Conservation (phyloP, 2,797 vertebrate species). For the Apogon talboti region DNA sequence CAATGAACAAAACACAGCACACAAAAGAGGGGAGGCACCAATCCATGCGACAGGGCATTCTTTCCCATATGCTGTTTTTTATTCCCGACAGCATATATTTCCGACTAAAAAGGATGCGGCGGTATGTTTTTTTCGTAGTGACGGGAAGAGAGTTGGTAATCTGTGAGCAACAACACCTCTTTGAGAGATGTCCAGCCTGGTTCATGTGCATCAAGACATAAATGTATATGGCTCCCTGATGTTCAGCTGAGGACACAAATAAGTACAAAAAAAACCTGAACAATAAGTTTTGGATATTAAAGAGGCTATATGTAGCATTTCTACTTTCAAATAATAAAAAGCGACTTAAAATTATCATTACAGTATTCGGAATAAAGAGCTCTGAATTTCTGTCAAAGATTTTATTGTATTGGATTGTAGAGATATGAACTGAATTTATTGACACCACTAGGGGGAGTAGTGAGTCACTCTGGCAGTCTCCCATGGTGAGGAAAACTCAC, state of each 20-base stretch:
- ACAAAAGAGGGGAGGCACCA: constrained; percentile 34
- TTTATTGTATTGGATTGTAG: too few species aligned
- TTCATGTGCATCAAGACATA: constrained; percentile 42
- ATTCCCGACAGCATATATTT: constrained; percentile 57
- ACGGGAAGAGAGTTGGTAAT: neutral
- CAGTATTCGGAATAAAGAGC: too few species aligned
- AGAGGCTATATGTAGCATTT: constrained; percentile 10
- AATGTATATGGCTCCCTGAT: constrained; percentile 3
- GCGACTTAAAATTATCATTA: too few species aligned
- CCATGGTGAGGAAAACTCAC: too few species aligned
- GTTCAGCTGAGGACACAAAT: constrained; percentile 6
- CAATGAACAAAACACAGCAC: constrained; percentile 37
- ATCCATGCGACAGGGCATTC: constrained; percentile 79
- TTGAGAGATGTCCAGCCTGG: constrained; percentile 7
- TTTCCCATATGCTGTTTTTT: constrained; percentile 66
- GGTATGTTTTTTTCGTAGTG: constrained; percentile 10
- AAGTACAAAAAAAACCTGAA: constrained; percentile 30
- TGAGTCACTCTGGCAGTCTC: too few species aligned
- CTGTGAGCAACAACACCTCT: neutral
- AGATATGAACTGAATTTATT: too few species aligned
- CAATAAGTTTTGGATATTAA: constrained; percentile 1
- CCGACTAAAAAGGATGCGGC: constrained; percentile 53
- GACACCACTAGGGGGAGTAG: too few species aligned
- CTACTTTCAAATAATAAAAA: too few species aligned
- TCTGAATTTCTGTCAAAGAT: too few species aligned